Evolutionary conservation across 1,140 invertebrate species (phyloP), one percentile per base, ranked within the genome.

Genomic region (Drosophila saltans): DNA sequence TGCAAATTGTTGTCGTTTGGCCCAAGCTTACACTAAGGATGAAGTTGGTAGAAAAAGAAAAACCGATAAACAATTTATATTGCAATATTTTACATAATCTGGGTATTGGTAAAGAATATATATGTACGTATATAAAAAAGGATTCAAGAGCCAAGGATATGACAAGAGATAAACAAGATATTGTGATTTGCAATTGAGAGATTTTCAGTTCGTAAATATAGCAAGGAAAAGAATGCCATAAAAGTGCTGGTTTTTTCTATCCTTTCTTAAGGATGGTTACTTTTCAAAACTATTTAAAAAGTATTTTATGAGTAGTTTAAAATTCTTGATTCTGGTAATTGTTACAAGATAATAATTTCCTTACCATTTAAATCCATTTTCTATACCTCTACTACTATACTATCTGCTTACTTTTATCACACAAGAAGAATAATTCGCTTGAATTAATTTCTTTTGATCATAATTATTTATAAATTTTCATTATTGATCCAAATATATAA

Each of bases 1-100:
- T 81, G 84, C 66, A 89, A 79, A 75, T 84, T 70, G 45, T 52
- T 24, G 45, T 71, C 69, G 57, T 59, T 36, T 40, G 57, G 33
- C 7, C 16, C 56, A 36, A 16, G 55, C 43, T 40, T 43, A 64
- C 40, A 55, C 59, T 41, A 10, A 52, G 45, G 45, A 52, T 61
- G 58, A 66, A 58, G 64, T 43, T 65, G 58, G 62, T 56, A 48
- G 61, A 72, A 45, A 57, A 16, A 65, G 40, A 30, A 56, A 45
- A 36, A 70, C 64, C 33, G 21, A 24, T 40, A 52, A 52, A 52
- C 21, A 26, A 26, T 52, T 52, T 52, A 52, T 52, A 52, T 52
- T 52, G 21, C 45, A 9, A 61, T 60, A 72, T 60, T 75, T 73
- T 73, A 59, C 75, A 78, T 78, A 72, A 68, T 81, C 59, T 76